Conservation (phyloP, 2,113 vertebrate species). For the Nesogale talazaci region DNA sequence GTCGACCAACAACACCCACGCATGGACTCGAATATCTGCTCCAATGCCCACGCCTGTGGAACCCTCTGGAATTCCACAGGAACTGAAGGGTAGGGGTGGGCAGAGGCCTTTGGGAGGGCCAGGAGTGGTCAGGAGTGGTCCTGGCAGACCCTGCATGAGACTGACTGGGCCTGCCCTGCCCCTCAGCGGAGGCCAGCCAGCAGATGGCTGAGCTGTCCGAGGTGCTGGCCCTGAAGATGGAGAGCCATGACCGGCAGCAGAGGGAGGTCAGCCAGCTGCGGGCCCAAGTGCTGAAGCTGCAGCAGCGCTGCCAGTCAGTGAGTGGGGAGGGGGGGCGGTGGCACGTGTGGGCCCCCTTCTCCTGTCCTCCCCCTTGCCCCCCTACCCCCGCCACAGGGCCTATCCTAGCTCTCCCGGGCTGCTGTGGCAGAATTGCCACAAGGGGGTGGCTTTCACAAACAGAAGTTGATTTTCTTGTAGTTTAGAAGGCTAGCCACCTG, state of each 20-base stretch:
- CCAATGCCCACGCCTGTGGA: background rate
- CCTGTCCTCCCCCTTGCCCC: too few relatives aligned
- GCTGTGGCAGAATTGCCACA: background rate
- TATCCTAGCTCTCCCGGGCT: background rate
- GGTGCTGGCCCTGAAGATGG: slow-evolving; percentile 89
- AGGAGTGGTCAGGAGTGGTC: background rate
- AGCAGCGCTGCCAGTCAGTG: slow-evolving; percentile 90
- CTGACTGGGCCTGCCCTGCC: fast-evolving
- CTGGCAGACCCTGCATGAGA: background rate
- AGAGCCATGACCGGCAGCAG: slow-evolving; percentile 89
- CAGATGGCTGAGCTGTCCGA: slow-evolving; percentile 90
- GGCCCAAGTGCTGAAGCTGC: slow-evolving; percentile 89
- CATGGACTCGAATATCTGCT: background rate
- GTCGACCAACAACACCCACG: background rate
- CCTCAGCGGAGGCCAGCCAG: slow-evolving; percentile 89
- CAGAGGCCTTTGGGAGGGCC: background rate
- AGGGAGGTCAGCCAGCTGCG: slow-evolving; percentile 92
- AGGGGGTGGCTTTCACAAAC: background rate
- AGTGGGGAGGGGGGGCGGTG: slow-evolving; percentile 47
- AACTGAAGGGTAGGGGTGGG: background rate
- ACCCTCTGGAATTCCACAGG: background rate
- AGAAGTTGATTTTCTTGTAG: background rate
- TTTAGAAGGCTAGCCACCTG: background rate
- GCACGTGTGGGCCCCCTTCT: background rate
- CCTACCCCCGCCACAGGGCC: too few relatives aligned